phyloP scores from a whole-genome alignment of 2,888 invertebrate genomes.

The Balanococcus diminutus region DNA sequence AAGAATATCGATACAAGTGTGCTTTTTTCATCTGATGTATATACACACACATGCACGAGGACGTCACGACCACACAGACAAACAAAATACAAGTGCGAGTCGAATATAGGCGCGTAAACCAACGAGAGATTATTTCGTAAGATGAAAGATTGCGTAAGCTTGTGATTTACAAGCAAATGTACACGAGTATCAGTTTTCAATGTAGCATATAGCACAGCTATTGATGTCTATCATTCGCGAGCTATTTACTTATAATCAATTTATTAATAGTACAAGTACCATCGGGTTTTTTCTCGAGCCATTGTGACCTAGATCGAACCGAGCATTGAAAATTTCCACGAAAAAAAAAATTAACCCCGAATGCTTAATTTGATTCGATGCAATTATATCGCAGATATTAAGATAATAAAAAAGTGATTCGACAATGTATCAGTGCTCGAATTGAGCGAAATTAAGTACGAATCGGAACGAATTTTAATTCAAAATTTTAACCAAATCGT shows the following conservation, averaged over 20 bases:
- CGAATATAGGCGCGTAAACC: background rate
- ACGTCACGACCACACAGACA: background rate
- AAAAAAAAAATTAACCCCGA: background rate
- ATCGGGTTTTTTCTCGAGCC: background rate
- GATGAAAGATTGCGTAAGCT: constrained; percentile 12
- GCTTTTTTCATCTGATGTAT: background rate
- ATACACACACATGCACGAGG: background rate
- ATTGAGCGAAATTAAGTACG: too few species aligned
- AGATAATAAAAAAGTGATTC: background rate
- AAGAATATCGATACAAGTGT: background rate
- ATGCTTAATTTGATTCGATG: background rate
- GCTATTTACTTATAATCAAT: background rate
- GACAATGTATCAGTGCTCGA: too few species aligned
- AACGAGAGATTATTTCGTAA: constrained; percentile 7
- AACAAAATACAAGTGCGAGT: background rate
- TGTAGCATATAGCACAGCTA: constrained; percentile 6
- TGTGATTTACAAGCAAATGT: constrained; percentile 3
- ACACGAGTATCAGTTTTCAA: constrained; percentile 17
- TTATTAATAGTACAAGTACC: constrained; percentile 3
- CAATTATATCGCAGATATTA: background rate
- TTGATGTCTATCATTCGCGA: constrained; percentile 23
- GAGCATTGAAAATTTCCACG: background rate
- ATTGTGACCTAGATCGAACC: background rate
- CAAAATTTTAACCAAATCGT: too few species aligned
- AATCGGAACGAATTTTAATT: too few species aligned